These are phyloP conservation scores for Molorchus minor DNA, from an alignment of 2,888 invertebrate genomes.

Conservation along the genomic window DNA sequence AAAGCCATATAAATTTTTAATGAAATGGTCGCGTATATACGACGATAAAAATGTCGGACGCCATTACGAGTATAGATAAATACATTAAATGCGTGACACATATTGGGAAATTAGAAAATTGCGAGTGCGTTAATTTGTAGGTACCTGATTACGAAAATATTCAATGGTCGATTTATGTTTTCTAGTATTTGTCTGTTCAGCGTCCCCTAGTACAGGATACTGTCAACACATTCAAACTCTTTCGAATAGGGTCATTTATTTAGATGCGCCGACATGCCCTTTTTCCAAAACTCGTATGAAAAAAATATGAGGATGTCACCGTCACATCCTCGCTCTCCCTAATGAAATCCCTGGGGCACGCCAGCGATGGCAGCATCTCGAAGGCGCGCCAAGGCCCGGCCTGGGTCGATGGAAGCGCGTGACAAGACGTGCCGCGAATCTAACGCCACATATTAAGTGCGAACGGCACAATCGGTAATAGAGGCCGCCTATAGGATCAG, in stretches of 20 bases:
- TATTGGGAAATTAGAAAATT: too few species aligned
- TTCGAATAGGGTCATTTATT: too few species aligned
- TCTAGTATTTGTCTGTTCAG: too few species aligned
- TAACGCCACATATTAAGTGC: conserved; percentile 41
- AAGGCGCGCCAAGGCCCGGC: conserved; percentile 20
- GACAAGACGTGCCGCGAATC: conserved; percentile 48
- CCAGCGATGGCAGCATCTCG: conserved; percentile 26
- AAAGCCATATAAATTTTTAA: conserved; percentile 31
- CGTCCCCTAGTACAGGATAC: too few species aligned
- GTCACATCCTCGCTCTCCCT: conserved; percentile 16
- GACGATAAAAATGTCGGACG: not conserved
- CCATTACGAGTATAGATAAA: too few species aligned
- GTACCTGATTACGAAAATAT: too few species aligned
- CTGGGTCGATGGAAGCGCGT: conserved; percentile 38
- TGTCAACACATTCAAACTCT: too few species aligned
- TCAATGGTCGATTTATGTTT: too few species aligned
- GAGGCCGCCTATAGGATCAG: conserved; percentile 37
- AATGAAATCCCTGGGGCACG: conserved; percentile 22
- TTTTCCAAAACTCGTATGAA: not conserved
- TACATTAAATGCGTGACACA: too few species aligned
- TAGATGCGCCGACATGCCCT: not conserved
- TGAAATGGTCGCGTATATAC: conserved; percentile 25
- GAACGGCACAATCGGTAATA: conserved; percentile 36
- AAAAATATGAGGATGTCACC: not conserved
- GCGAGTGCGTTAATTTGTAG: too few species aligned